These are phyloP conservation scores for Podarcis raffonei DNA, from an alignment of 2,113 vertebrate genomes.

Conservation along the genomic window DNA sequence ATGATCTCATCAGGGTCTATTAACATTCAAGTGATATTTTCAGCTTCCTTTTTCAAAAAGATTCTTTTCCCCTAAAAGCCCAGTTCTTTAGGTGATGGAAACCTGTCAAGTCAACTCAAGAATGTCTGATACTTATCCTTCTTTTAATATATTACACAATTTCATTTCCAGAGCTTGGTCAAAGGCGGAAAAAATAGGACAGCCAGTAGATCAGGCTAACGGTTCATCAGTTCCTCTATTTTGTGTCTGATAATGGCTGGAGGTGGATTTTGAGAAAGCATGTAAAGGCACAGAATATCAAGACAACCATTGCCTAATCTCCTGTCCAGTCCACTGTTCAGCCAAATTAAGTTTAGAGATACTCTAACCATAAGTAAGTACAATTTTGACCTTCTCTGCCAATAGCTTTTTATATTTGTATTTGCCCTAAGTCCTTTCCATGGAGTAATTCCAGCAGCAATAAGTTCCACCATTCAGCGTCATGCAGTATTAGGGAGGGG, in stretches of 20 bases:
- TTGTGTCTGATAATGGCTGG: background rate
- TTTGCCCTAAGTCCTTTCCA: background rate
- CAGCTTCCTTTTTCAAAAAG: slow-evolving; percentile 38
- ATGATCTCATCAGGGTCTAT: slow-evolving; percentile 57
- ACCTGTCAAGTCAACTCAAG: background rate
- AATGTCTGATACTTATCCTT: background rate
- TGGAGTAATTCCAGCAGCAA: background rate
- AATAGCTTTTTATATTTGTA: background rate
- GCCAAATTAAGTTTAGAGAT: background rate
- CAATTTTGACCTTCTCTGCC: too few species aligned
- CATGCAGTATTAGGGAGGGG: background rate
- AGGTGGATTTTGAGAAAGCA: background rate
- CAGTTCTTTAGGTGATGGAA: background rate
- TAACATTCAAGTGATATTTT: slow-evolving; percentile 53
- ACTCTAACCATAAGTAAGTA: background rate
- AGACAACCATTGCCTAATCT: background rate
- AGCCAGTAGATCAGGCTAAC: background rate
- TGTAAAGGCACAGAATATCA: background rate
- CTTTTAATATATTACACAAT: background rate
- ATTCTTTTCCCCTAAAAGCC: background rate
- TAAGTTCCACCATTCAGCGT: background rate
- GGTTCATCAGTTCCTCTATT: background rate
- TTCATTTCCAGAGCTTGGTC: background rate
- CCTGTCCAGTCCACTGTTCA: background rate
- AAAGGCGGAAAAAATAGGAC: background rate